Evolutionary conservation across 2,888 invertebrate species (phyloP), one percentile per base, ranked within the genome.

Genomic region (Lycaena phlaeas): DNA sequence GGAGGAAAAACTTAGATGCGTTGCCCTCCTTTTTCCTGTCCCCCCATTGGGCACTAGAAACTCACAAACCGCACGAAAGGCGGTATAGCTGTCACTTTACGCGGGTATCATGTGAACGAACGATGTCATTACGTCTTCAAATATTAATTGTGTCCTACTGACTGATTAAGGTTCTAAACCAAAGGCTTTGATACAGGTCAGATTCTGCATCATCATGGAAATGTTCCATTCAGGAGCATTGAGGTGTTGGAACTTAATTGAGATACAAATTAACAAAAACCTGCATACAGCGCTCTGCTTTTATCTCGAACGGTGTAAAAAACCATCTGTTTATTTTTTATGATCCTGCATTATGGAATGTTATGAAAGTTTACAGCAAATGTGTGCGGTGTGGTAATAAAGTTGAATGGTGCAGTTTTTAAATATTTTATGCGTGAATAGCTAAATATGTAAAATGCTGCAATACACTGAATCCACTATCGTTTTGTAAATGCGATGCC

Each of bases 221-320:
- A 27, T 42, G 27, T 42, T 42, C 27, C 37, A 42, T 42, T 42
- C 42, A 38, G 17, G 22, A 42, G 31, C 42, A 31, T 42, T 47
- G 42, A 47, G 42, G 40, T 44, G 44, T 42, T 42, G 39, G 36
- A 40, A 40, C 40, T 44, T 42, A 45, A 45, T 45, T 43, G 45
- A 43, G 38, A 41, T 42, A 42, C 40, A 42, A 41, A 36, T 26
- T 38, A 34, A 42, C 44, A 44, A 44, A 47, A 44, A 42, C 36
- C 39, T 42, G 22, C 27, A 27, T 34, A 40, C 40, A 40, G 37
- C 36, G 36, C 38, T 42, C 38, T 26, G 43, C 38, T 45, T 45
- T 45, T 39, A 43, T 38, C 31, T 38, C 41, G 18, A 36, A 26
- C 22, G 41, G 22, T n/a, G 30, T 41, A 30, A 36, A 15, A 42